Conservation (phyloP, 2,888 invertebrate genomes). For the Boloria selene region DNA sequence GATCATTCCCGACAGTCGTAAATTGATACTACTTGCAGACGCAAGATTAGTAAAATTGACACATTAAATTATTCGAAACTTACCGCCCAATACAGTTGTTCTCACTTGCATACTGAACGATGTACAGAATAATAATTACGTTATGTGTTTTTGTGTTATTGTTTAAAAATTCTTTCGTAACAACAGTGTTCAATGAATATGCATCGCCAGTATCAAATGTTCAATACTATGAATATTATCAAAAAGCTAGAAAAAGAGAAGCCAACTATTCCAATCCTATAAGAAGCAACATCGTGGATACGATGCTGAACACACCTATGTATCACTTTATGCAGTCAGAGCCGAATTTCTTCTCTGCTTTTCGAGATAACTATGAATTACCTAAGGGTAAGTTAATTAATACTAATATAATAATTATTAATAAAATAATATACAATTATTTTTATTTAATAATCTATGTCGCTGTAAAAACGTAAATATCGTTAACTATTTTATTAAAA, state of each 20-base stretch:
- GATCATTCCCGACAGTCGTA: neutral
- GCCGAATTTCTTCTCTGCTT: slow-evolving; percentile 56
- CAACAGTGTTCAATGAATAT: slow-evolving; percentile 49
- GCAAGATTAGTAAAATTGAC: neutral
- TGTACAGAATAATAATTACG: slow-evolving; percentile 3
- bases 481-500: neutral
- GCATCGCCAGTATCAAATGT: slow-evolving; percentile 50
- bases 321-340: slow-evolving; percentile 51
- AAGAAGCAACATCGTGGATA: slow-evolving; percentile 59
- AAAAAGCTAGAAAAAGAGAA: slow-evolving; percentile 44
- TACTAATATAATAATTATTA: too few relatives aligned
- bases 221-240: slow-evolving; percentile 45
- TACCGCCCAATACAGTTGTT: neutral
- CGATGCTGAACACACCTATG: slow-evolving; percentile 60
- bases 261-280: slow-evolving; percentile 41
- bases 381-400: slow-evolving; percentile 59
- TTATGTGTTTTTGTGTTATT: neutral
- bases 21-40: neutral
- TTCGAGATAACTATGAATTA: slow-evolving; percentile 63
- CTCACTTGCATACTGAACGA: neutral
- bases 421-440: too few relatives aligned
- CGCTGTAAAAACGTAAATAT: too few relatives aligned
- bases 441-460: too few relatives aligned
- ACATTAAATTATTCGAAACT: too few relatives aligned
- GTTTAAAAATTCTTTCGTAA: neutral